A percentile compares a stretch with the other conserved stretches of the same genome.
These are phyloP conservation scores for Aporrectodea caliginosa DNA, from an alignment of 1,140 invertebrate genomes.

Conservation along the genomic window DNA sequence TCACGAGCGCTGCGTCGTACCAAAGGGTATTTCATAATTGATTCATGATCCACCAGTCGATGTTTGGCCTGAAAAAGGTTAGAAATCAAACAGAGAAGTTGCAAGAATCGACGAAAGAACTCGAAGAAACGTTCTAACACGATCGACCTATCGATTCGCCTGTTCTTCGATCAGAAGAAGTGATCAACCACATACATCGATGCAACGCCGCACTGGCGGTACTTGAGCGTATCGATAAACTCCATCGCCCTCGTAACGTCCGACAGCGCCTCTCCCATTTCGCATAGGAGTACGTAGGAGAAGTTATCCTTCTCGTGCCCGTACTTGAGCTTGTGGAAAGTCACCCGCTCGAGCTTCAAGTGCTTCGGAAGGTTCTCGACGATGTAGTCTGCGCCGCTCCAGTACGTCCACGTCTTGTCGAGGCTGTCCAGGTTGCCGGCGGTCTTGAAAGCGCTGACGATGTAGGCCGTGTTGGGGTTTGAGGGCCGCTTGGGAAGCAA, in stretches of 20 bases:
- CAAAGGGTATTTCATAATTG: too few relatives aligned
- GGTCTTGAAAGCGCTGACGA: constrained; percentile 40
- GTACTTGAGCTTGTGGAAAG: constrained; percentile 37
- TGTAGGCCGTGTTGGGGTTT: constrained; percentile 42
- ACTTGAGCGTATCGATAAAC: constrained; percentile 39
- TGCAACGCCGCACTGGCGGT: constrained; percentile 40
- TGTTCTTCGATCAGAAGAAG: constrained; percentile 39
- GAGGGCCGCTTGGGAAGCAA: constrained; percentile 39
- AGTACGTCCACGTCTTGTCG: constrained; percentile 41
- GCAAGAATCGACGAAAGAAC: too few relatives aligned
- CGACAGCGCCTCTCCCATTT: constrained; percentile 41
- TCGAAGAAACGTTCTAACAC: too few relatives aligned
- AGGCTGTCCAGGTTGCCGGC: constrained; percentile 37
- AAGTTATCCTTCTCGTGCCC: constrained; percentile 16
- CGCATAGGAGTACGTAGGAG: constrained; percentile 39
- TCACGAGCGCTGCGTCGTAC: too few relatives aligned
- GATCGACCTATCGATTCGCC: too few relatives aligned
- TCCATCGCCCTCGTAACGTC: constrained; percentile 37
- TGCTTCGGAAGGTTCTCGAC: constrained; percentile 42
- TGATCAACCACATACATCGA: constrained; percentile 42
- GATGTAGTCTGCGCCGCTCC: constrained; percentile 43
- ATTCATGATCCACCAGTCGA: too few relatives aligned
- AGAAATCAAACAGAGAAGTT: too few relatives aligned
- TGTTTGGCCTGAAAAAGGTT: too few relatives aligned
- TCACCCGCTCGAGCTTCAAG: constrained; percentile 40